phyloP scores from a whole-genome alignment of 2,888 invertebrate species.

The Phaonia tiefii region DNA sequence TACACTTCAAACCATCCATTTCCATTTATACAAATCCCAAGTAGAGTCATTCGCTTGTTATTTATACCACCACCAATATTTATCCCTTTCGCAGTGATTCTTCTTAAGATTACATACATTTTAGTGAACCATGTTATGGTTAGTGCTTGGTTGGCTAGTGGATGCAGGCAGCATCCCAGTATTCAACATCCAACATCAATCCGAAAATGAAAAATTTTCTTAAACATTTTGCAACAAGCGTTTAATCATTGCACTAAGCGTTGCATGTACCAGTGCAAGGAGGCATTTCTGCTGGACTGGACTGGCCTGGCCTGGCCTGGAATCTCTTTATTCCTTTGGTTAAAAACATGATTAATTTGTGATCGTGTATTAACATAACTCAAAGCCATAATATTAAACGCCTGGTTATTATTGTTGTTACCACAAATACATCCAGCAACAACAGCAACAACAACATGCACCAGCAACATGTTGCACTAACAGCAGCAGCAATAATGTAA shows the following conservation, averaged over 20 bases:
- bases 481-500: conserved; percentile 50
- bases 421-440: conserved; percentile 21
- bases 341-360: conserved; percentile 67
- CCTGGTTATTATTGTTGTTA: conserved; percentile 64
- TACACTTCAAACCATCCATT: too few relatives aligned
- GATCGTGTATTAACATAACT: conserved; percentile 68
- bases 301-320: background rate
- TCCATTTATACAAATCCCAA: too few relatives aligned
- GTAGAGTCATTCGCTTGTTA: background rate
- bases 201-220: conserved; percentile 40
- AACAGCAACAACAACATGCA: conserved; percentile 51
- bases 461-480: too few relatives aligned
- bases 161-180: too few relatives aligned
- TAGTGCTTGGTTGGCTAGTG: background rate
- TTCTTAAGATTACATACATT: conserved; percentile 29
- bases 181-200: conserved; percentile 26
- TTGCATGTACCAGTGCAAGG: background rate
- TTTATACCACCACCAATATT: background rate
- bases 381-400: conserved; percentile 67
- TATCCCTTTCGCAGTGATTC: conserved; percentile 34
- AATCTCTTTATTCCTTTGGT: conserved; percentile 51
- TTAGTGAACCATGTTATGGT: conserved; percentile 20
- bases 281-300: background rate
- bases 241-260: conserved; percentile 29
- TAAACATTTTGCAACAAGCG: conserved; percentile 38